A percentile compares a stretch with the other conserved stretches of the same genome.
Conservation (phyloP, 2,888 invertebrate genomes). For the Atethmia centrago region DNA sequence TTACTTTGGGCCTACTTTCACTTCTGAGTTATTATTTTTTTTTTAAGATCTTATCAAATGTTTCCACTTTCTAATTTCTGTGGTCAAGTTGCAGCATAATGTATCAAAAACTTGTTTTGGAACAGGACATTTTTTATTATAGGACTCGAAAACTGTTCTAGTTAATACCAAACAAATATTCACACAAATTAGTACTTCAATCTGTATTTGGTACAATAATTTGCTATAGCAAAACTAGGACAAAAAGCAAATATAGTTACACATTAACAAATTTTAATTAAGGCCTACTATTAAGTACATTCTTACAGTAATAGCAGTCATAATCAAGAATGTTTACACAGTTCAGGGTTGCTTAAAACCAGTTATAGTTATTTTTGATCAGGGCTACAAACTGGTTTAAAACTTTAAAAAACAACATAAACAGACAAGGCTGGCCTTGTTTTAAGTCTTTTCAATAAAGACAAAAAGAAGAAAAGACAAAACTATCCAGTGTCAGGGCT, state of each 20-base stretch:
- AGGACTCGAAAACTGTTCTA: not conserved
- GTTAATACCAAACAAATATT: not conserved
- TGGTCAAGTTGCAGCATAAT: not conserved
- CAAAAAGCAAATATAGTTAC: too few species aligned
- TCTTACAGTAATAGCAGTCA: not conserved
- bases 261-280: not conserved
- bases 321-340: slow-evolving; percentile 12
- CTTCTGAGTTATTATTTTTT: not conserved
- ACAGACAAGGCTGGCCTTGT: not conserved
- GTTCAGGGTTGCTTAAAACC: slow-evolving; percentile 13
- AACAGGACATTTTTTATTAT: not conserved
- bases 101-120: not conserved
- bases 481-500: not conserved
- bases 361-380: not conserved
- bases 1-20: slow-evolving; percentile 5
- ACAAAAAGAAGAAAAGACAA: not conserved
- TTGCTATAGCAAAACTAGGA: not conserved
- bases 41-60: not conserved
- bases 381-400: not conserved
- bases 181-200: not conserved
- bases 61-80: slow-evolving; percentile 6
- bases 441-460: too few species aligned
- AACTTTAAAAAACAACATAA: not conserved
- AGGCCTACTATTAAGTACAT: not conserved
- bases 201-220: not conserved